Conservation (phyloP, 1,140 invertebrate genomes). For the Caerostris darwini region DNA sequence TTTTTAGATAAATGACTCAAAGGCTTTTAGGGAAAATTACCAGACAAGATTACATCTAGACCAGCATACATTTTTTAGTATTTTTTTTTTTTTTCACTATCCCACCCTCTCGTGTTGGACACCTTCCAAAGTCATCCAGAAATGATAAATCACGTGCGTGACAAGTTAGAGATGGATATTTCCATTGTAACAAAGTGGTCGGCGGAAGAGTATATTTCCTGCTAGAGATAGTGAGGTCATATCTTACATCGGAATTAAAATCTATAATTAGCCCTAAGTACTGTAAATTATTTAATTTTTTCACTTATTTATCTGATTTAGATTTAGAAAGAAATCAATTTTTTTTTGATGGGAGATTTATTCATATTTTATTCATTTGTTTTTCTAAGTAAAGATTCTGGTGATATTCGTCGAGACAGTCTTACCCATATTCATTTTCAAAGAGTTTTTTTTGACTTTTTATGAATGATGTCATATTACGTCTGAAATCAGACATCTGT, state of each 20-base stretch:
- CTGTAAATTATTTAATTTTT: background rate
- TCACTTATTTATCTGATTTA: background rate
- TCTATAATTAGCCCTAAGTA: background rate
- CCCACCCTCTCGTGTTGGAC: background rate
- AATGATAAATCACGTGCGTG: slow-evolving; percentile 47
- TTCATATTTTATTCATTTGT: too few relatives aligned
- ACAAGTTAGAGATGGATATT: slow-evolving; percentile 21
- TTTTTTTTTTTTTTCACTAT: too few relatives aligned
- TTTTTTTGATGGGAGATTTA: too few relatives aligned
- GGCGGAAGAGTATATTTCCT: background rate
- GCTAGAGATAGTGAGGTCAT: background rate
- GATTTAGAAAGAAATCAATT: background rate
- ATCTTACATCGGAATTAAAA: background rate
- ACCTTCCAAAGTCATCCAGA: slow-evolving; percentile 27
- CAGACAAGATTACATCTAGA: background rate
- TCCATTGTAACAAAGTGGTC: background rate
- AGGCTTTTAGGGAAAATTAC: slow-evolving; percentile 62
- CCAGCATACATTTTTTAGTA: slow-evolving; percentile 23
- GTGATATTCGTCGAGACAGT: too few relatives aligned
- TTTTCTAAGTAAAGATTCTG: too few relatives aligned
- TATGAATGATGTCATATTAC: too few relatives aligned
- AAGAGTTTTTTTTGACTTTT: too few relatives aligned
- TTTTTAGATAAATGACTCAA: slow-evolving; percentile 57
- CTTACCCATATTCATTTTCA: too few relatives aligned
- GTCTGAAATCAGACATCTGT: too few relatives aligned